Percentiles rank a stretch among this genome's conserved stretches.
Evolutionary conservation across 1,140 invertebrate genomes (phyloP).

Genomic region (Papilio glaucus): DNA sequence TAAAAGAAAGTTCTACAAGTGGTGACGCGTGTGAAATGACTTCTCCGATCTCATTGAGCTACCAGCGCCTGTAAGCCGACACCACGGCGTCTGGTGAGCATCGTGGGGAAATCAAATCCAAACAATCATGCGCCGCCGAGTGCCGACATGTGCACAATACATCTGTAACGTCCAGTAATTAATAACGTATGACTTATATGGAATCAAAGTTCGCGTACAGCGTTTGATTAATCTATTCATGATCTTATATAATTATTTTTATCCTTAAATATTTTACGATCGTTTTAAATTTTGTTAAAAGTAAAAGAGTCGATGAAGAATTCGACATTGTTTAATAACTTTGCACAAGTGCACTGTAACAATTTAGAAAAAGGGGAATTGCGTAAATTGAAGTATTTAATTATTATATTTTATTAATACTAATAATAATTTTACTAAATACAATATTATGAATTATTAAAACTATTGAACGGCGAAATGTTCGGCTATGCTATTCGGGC

Average conservation of each 20-base stretch:
- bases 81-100: slow-evolving; percentile 73
- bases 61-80: slow-evolving; percentile 68
- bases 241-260: slow-evolving; percentile 8
- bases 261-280: background rate
- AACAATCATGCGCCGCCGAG: slow-evolving; percentile 57
- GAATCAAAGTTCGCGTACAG: slow-evolving; percentile 28
- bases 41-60: slow-evolving; percentile 46
- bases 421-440: too few relatives aligned
- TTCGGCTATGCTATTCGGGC: too few relatives aligned
- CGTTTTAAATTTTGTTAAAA: background rate
- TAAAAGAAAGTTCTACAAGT: slow-evolving; percentile 52
- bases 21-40: slow-evolving; percentile 70
- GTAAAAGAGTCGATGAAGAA: background rate
- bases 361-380: too few relatives aligned
- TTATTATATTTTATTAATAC: too few relatives aligned
- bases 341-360: too few relatives aligned
- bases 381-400: too few relatives aligned
- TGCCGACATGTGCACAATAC: slow-evolving; percentile 74
- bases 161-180: slow-evolving; percentile 48
- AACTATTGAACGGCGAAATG: too few relatives aligned
- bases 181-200: slow-evolving; percentile 34
- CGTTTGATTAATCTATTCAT: slow-evolving; percentile 14
- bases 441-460: too few relatives aligned
- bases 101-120: slow-evolving; percentile 75
- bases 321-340: background rate